These are phyloP conservation scores for Eulithis prunata DNA, from an alignment of 2,888 invertebrate genomes.

Conservation along the genomic window DNA sequence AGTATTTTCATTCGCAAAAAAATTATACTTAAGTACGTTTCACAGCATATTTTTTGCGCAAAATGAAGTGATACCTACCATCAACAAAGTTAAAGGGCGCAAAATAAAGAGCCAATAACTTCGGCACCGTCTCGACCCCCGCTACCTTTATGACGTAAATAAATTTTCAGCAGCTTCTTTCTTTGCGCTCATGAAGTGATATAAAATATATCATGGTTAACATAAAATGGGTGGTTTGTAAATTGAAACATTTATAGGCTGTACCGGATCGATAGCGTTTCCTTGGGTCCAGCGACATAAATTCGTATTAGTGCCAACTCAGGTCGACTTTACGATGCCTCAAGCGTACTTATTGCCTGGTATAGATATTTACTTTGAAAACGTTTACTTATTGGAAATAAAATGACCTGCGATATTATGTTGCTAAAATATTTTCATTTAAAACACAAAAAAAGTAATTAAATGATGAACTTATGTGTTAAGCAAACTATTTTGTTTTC, in stretches of 20 bases:
- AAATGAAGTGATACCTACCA: conserved; percentile 30
- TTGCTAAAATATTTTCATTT: neutral
- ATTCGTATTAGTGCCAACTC: conserved; percentile 82
- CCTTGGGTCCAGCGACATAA: conserved; percentile 77
- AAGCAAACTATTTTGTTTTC: neutral
- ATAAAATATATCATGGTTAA: conserved; percentile 53
- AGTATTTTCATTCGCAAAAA: neutral
- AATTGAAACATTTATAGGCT: conserved; percentile 79
- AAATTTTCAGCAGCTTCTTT: conserved; percentile 39
- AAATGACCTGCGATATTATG: conserved; percentile 44
- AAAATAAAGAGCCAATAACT: conserved; percentile 36
- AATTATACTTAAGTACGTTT: neutral
- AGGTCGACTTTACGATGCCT: conserved; percentile 81
- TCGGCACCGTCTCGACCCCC: conserved; percentile 26
- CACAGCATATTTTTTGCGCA: conserved; percentile 11
- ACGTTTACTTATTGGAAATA: conserved; percentile 63
- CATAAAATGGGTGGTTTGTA: conserved; percentile 63
- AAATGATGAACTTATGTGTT: neutral
- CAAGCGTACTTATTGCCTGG: conserved; percentile 74
- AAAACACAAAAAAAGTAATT: neutral
- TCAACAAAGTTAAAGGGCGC: conserved; percentile 29
- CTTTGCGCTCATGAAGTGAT: conserved; percentile 40
- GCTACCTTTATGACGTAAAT: conserved; percentile 38
- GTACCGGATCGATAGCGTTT: conserved; percentile 71
- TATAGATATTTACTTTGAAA: conserved; percentile 65